Evolutionary conservation across 2,113 vertebrate genomes (phyloP).

Genomic region (Heterotis niloticus): DNA sequence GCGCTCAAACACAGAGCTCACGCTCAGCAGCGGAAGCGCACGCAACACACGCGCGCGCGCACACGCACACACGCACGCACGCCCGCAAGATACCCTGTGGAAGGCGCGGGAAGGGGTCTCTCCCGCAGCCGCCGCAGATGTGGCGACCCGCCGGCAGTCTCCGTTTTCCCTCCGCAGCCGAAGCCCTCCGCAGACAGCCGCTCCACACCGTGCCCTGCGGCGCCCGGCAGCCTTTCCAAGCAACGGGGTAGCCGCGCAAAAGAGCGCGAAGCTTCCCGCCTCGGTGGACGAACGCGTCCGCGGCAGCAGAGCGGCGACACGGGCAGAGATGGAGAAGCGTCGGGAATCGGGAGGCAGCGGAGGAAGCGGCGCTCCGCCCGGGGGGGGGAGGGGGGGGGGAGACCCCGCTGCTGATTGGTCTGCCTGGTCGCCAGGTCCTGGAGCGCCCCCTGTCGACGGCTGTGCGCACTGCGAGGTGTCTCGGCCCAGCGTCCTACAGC

Average conservation of each 20-base stretch:
- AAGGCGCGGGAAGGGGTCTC: conserved; percentile 51
- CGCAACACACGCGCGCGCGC: not conserved
- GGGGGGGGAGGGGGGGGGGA: conserved; percentile 49
- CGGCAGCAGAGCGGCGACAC: conserved; percentile 34
- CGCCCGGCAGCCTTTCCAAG: conserved; percentile 17
- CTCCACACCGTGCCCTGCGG: not conserved
- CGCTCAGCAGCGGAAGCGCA: conserved; percentile 40
- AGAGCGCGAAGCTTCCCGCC: conserved; percentile 4
- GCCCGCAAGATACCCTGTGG: conserved; percentile 27
- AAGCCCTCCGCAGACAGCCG: not conserved
- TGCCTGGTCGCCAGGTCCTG: conserved; percentile 56
- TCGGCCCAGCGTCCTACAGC: too few species aligned
- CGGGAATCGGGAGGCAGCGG: conserved; percentile 41
- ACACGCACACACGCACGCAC: conserved; percentile 23
- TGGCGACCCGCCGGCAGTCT: conserved; percentile 30
- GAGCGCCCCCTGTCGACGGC: conserved; percentile 51
- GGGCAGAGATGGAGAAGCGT: conserved; percentile 42
- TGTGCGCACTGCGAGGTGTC: conserved; percentile 32
- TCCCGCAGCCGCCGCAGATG: conserved; percentile 27
- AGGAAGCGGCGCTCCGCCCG: conserved; percentile 39
- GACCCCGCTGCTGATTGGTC: conserved; percentile 45
- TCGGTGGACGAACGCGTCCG: conserved; percentile 23
- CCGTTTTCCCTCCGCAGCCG: conserved; percentile 25
- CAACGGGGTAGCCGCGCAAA: not conserved
- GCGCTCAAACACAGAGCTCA: conserved; percentile 13